phyloP scores from a whole-genome alignment of 2,888 invertebrate species.

The Cataglyphis cursor region DNA sequence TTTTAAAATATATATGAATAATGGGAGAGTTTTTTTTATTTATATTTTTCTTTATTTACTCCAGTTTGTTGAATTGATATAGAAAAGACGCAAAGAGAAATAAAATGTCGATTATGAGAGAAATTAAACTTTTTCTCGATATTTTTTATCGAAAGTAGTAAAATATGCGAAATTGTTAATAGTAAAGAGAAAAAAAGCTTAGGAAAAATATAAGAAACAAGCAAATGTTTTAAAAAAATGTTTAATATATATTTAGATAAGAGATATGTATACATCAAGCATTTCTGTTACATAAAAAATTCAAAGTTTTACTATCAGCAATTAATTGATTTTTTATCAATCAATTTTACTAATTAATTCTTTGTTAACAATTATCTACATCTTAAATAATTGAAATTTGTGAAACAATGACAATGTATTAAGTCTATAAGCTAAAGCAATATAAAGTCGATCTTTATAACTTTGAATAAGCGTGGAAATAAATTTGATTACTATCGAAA shows the following conservation, averaged over 20 bases:
- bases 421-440: neutral
- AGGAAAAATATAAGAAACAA: neutral
- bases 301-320: neutral
- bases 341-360: neutral
- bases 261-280: neutral
- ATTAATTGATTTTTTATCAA: neutral
- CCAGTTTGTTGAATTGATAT: neutral
- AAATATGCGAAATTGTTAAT: neutral
- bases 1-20: slow-evolving; percentile 16
- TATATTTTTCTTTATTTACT: neutral
- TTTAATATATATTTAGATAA: neutral
- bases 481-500: slow-evolving; percentile 41
- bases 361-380: neutral
- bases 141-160: neutral
- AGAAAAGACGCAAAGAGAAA: neutral
- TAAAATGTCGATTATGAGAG: neutral
- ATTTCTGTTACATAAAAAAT: neutral
- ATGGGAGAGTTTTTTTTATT: neutral
- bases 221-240: neutral
- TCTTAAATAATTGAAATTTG: neutral
- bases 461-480: slow-evolving; percentile 6
- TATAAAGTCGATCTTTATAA: neutral
- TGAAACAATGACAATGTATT: neutral
- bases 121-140: neutral
- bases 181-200: neutral